Conservation (phyloP, 2,888 invertebrate species). For the Nipponacmea schrenckii region DNA sequence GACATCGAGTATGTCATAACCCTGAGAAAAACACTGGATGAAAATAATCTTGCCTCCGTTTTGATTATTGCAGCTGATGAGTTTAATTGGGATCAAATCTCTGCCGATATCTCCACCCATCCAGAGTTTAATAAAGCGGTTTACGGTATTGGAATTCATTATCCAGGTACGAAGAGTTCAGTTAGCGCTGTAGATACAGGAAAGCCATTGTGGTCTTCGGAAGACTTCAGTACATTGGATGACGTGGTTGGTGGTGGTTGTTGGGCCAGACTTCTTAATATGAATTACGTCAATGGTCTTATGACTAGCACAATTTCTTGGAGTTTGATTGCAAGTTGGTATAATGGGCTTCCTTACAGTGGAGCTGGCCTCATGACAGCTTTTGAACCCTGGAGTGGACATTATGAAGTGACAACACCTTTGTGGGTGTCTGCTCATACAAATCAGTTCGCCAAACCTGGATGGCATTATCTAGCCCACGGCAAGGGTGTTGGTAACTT, state of each 20-base stretch:
- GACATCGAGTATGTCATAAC: conserved; percentile 27
- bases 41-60: conserved; percentile 44
- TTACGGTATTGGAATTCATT: conserved; percentile 65
- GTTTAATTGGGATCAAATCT: conserved; percentile 49
- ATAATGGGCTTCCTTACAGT: conserved; percentile 59
- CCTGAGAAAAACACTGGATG: conserved; percentile 46
- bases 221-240: conserved; percentile 67
- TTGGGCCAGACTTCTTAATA: conserved; percentile 68
- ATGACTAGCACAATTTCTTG: conserved; percentile 68
- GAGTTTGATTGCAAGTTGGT: conserved; percentile 68
- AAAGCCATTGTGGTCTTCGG: conserved; percentile 66
- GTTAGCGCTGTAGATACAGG: conserved; percentile 46
- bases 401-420: conserved; percentile 62
- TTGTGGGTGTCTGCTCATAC: conserved; percentile 67
- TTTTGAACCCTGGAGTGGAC: conserved; percentile 64
- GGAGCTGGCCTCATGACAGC: conserved; percentile 67
- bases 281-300: conserved; percentile 67
- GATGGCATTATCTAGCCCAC: conserved; percentile 61
- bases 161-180: conserved; percentile 53
- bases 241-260: conserved; percentile 65
- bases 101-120: conserved; percentile 49
- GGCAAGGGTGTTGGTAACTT: conserved; percentile 58
- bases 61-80: conserved; percentile 63
- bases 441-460: conserved; percentile 61
- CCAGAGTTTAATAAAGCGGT: conserved; percentile 48